These are phyloP conservation scores for Plotosus lineatus DNA, from an alignment of 2,113 vertebrate genomes.

Conservation along the genomic window DNA sequence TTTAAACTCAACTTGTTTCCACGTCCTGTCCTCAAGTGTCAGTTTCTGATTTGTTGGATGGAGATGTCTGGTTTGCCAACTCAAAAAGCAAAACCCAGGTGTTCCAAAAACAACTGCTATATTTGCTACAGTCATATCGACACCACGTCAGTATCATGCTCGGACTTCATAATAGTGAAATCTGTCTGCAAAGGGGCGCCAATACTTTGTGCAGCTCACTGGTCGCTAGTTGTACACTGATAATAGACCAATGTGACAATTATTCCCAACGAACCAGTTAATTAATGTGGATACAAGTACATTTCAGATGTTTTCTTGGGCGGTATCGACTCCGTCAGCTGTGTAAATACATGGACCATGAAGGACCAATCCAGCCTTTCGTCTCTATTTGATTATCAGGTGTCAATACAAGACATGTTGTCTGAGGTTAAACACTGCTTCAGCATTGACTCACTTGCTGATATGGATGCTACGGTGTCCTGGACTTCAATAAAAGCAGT, in stretches of 20 bases:
- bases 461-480: neutral
- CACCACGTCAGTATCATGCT: neutral
- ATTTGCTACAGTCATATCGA: neutral
- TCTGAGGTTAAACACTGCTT: neutral
- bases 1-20: neutral
- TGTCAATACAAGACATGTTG: slow-evolving; percentile 6
- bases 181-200: neutral
- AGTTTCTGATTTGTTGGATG: neutral
- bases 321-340: neutral
- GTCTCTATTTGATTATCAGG: neutral
- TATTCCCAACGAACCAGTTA: neutral
- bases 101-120: neutral
- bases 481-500: neutral
- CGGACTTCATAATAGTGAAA: neutral
- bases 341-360: neutral
- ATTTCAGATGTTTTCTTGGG: neutral
- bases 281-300: neutral
- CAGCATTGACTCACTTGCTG: neutral
- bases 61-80: neutral
- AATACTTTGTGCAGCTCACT: neutral
- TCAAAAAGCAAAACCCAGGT: neutral
- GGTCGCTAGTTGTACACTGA: neutral
- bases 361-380: neutral
- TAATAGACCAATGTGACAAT: neutral
- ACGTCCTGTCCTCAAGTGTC: neutral